Base-by-base conservation (phyloP, 2,113 vertebrate genomes). In the Regulus satrapa region DNA sequence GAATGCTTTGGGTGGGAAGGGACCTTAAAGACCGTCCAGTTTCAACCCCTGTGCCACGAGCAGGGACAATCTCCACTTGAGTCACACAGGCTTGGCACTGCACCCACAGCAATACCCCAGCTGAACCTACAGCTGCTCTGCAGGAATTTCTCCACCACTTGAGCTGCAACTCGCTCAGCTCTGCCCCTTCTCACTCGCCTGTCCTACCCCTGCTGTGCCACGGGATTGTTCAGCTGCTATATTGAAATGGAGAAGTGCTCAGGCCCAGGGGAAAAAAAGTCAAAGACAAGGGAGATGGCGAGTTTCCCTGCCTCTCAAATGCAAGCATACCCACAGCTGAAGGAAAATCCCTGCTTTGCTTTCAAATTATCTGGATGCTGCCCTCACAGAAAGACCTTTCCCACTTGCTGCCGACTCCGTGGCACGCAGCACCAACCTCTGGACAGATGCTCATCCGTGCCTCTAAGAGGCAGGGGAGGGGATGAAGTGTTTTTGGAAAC, bases 171-270 rank as follows among this genome's bases (percentile, higher is more conserved):
- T 66, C 41, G 31, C 38, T 14, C 2, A 0, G 10, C 28, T 79
- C 15, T 18, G 18, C 36, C 26, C n/a, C 56, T 76, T 63, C 67
- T 58, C 51, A 18, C 7, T 56, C 0, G 0, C 14, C 34, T 26
- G 17, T 77, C 55, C 76, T 51, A n/a, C 17, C 46, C 40, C n/a
- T 71, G 20, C 58, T 46, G 5, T 46, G 20, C 41, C 13, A 6
- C 5, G 26, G 16, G 18, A 74, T 45, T 1, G 0, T 29, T 52
- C 72, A 66, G 14, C 29, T 34, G 20, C 62, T 20, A 15, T 32
- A 45, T 0, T 24, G 7, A 1, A 58, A 18, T 34, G 6, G 12
- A 69, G 8, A 66, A 73, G 14, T 2, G 6, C 45, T 5, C 23
- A 41, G 23, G 20, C 20, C 2, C 5, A 67, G 19, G 14, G 31